Base-by-base conservation (phyloP, 2,113 vertebrate genomes). In the Vireo altiloquus region DNA sequence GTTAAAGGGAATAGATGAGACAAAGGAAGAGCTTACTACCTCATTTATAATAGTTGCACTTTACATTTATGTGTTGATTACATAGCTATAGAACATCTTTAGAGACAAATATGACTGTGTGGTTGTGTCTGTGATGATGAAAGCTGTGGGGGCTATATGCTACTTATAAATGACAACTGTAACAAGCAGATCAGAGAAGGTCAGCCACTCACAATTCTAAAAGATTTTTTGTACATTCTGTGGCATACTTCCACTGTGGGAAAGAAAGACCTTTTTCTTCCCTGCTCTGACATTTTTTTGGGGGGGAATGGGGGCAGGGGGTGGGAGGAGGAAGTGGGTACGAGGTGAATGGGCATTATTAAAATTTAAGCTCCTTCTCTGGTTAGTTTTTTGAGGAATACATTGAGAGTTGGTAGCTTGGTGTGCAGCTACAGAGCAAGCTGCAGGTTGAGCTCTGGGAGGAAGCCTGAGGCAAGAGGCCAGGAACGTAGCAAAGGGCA, bases 401-500 rank as follows among this genome's bases (percentile, higher is more conserved):
- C 2, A 9, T 11, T 40, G 35, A 40, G 14, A 49, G 8, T 30
- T 61, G n/a, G 30, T 27, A 76, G 14, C 25, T 40, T 39, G 35
- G 8, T 31, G 40, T 35, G 17, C 30, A 61, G 25, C 15, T 61
- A 13, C 40, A 54, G 46, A 61, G 14, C 28, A 68, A 68, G n/a
- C 30, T 60, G 30, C n/a, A 35, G 9, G n/a, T 11, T 69, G 25
- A 54, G 40, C 30, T 82, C 30, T 76, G 40, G 10, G 7, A 54
- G 15, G 40, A 12, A 69, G 12, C 8, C 54, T 17, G 27, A 47
- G 17, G 7, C 14, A 61, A 61, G 35, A 54, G 25, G 15, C 10
- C 0, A 0, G 47, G 30, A 40, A 40, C 1, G 2, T 6, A 53
- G 53, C 11, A 61, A 40, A 61, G 14, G 37, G 6, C 15, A 18